phyloP scores from a whole-genome alignment of 2,113 vertebrate genomes.

The Pseudorasbora parva region DNA sequence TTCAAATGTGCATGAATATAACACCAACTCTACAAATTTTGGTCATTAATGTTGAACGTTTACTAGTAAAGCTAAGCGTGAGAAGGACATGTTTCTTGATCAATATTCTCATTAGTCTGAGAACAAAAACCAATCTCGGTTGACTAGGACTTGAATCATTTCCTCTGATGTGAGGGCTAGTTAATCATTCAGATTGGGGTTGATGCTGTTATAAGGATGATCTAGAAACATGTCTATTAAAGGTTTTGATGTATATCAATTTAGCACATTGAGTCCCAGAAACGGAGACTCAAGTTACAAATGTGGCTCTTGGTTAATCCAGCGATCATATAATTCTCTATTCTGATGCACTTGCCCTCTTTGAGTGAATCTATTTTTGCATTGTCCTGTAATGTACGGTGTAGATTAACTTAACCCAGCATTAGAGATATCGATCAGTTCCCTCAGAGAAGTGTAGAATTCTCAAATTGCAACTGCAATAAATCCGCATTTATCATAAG shows the following conservation, averaged over 20 bases:
- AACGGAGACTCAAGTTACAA: neutral
- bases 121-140: neutral
- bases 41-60: too few species aligned
- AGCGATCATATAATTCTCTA: neutral
- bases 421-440: slow-evolving; percentile 57
- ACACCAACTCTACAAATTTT: too few species aligned
- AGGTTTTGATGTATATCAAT: neutral
- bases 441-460: slow-evolving; percentile 30
- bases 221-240: neutral
- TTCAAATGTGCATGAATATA: neutral
- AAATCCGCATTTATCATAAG: slow-evolving; percentile 29
- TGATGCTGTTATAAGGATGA: neutral
- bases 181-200: neutral
- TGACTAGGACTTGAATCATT: neutral
- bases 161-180: neutral
- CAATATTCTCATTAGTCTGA: neutral
- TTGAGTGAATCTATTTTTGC: slow-evolving; percentile 47
- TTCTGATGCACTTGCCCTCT: neutral
- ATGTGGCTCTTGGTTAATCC: neutral
- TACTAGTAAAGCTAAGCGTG: neutral
- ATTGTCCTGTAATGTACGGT: slow-evolving; percentile 36
- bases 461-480: slow-evolving; percentile 42
- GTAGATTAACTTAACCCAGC: slow-evolving; percentile 56
- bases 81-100: too few species aligned
- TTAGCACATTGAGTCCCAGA: neutral